Conservation (phyloP, 2,113 vertebrate genomes). For the Dolichotis patagonum region DNA sequence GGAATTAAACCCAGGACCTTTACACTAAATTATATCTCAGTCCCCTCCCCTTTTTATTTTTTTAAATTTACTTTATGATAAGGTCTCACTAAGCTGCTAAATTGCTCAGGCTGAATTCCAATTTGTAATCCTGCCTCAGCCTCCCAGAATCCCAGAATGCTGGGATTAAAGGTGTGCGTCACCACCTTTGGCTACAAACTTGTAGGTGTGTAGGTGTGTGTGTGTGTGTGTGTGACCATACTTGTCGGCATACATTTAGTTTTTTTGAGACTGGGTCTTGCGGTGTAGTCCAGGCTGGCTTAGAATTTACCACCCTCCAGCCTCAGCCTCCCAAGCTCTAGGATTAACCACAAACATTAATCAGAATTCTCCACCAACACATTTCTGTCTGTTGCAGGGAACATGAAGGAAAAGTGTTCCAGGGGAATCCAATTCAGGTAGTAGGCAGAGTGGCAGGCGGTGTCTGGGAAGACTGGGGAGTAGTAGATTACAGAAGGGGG, state of each 20-base stretch:
- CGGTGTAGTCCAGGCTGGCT: background rate
- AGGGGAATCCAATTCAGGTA: background rate
- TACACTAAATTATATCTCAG: background rate
- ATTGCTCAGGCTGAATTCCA: background rate
- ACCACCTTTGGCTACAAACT: background rate
- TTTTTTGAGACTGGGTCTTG: background rate
- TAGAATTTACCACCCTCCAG: background rate
- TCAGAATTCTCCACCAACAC: background rate
- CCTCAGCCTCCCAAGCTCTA: background rate
- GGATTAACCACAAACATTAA: conserved; percentile 3
- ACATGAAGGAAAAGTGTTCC: background rate
- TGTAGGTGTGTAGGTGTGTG: background rate
- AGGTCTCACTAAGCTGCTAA: background rate
- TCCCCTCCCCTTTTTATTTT: background rate
- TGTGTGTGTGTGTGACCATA: background rate
- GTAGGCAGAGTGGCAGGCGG: background rate
- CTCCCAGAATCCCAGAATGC: background rate
- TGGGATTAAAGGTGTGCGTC: background rate
- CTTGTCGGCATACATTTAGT: background rate
- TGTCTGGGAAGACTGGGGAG: background rate
- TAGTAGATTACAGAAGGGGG: background rate
- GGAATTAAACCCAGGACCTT: background rate
- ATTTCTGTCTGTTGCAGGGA: background rate
- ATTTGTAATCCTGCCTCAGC: background rate
- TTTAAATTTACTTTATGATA: background rate